Evolutionary conservation across 2,113 vertebrate species (phyloP).

Genomic region (Gnathonemus longibarbis): DNA sequence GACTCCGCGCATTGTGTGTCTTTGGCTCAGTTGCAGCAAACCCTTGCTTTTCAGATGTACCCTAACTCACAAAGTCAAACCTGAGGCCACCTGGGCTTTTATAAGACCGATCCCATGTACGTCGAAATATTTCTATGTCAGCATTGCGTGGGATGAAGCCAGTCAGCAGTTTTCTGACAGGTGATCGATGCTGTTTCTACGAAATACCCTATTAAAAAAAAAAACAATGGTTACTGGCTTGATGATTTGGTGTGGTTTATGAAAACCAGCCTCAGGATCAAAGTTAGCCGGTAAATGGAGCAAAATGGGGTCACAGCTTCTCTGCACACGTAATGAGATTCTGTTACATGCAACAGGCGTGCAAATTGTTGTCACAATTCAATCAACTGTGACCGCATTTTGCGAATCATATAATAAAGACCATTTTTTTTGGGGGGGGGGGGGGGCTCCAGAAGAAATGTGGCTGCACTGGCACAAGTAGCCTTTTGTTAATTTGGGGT

Average conservation of each 20-base stretch:
- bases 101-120: neutral
- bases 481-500: neutral
- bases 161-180: slow-evolving; percentile 9
- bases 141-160: neutral
- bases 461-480: neutral
- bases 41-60: no score
- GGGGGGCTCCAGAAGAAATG: neutral
- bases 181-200: neutral
- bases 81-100: neutral
- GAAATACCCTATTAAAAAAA: neutral
- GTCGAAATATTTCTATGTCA: neutral
- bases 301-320: neutral
- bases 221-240: neutral
- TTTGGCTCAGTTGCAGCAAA: neutral
- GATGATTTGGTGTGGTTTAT: neutral
- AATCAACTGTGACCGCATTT: neutral
- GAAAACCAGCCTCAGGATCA: neutral
- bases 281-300: neutral
- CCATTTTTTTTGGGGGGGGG: neutral
- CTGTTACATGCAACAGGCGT: neutral
- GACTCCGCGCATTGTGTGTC: neutral
- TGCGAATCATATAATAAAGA: neutral
- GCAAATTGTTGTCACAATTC: neutral
- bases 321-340: neutral
- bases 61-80: neutral